Evolutionary conservation across 30 jellyfish, hydroid and myxozoan species (phyloP), one percentile per base, ranked within the genome.

Genomic region (Haliclystus octoradiatus): DNA sequence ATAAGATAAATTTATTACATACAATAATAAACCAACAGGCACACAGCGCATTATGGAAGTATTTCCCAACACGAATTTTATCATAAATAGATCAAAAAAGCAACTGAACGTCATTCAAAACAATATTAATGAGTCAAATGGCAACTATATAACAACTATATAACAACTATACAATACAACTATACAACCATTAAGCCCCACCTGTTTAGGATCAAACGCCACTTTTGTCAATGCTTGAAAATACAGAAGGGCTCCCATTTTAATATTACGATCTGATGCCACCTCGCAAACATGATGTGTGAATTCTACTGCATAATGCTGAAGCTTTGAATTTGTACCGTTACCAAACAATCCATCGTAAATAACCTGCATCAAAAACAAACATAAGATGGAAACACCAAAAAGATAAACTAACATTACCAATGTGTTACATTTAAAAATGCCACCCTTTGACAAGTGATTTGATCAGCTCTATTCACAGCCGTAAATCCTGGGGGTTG

Each of bases 311-410:
- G 94, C 82, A 71, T n/a, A 80, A 13, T 68, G 82, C 70, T 82
- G 79, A 69, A 88, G 57, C 28, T 83, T 80, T 29, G 66, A 33
- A 61, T 75, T 88, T 35, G 93, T 72, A 4, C 30, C 88, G 23
- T 88, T 92, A 13, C 97, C 97, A 79, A 88, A 88, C 30, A 79
- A 81, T 32, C 92, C 75, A 47, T 88, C 94, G 62, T 71, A 79
- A 4, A 79, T 79, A 24, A 63, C 62, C 81, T 75, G 32, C 64
- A 64, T n/a, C n/a, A n/a, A n/a, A n/a, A n/a, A n/a, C n/a, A n/a
- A n/a, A n/a, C n/a, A n/a, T n/a, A n/a, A n/a, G n/a, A n/a, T n/a
- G n/a, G n/a, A n/a, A n/a, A n/a, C n/a, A n/a, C n/a, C n/a, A n/a
- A n/a, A n/a, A n/a, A n/a, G n/a, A n/a, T n/a, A n/a, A n/a, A n/a